phyloP scores from a whole-genome alignment of 2,888 invertebrate genomes.

The Cacoxenus indagator region DNA sequence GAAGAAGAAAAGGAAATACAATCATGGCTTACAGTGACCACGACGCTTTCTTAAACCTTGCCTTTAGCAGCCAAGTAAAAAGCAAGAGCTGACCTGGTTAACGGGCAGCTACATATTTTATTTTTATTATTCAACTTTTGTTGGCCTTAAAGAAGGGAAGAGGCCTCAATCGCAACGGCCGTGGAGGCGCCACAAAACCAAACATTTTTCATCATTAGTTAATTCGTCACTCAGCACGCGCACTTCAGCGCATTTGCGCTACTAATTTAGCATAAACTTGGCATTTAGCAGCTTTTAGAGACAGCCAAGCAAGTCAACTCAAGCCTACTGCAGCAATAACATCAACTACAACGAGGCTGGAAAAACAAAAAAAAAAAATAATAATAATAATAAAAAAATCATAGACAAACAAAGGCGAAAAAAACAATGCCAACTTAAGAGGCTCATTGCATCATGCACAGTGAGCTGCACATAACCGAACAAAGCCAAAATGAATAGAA shows the following conservation, averaged over 20 bases:
- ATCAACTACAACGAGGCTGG: conserved; percentile 56
- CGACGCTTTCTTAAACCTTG: no score
- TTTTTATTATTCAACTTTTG: background rate
- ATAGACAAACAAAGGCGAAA: conserved; percentile 20
- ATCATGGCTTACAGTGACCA: no score
- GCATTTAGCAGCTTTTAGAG: conserved; percentile 42
- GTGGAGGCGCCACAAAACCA: conserved; percentile 4
- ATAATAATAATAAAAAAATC: no score
- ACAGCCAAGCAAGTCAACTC: background rate
- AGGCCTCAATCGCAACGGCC: background rate
- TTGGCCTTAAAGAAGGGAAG: background rate
- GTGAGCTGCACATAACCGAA: background rate
- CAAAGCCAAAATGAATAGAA: background rate
- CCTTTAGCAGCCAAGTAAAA: background rate
- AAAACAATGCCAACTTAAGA: conserved; percentile 4
- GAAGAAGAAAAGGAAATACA: no score
- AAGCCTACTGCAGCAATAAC: conserved; percentile 33
- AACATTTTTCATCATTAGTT: conserved; percentile 57
- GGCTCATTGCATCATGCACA: conserved; percentile 5
- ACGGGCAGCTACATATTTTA: background rate
- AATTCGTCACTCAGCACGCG: conserved; percentile 34
- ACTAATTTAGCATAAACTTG: conserved; percentile 58
- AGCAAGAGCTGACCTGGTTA: background rate
- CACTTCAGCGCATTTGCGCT: conserved; percentile 21
- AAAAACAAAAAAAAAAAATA: no score